Conservation (phyloP, 2,113 vertebrate genomes). For the Pituophis catenifer region DNA sequence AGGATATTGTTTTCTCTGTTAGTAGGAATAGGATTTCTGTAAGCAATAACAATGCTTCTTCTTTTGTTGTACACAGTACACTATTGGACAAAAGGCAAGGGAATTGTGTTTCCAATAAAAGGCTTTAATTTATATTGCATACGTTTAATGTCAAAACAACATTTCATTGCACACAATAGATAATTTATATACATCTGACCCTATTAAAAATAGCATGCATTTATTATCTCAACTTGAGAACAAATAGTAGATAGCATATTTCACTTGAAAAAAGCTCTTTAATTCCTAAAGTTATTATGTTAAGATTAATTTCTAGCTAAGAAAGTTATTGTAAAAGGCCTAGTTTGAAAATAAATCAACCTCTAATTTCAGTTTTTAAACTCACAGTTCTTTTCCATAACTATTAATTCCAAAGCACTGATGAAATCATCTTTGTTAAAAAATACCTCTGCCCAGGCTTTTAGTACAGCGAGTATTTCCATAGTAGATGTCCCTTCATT, state of each 20-base stretch:
- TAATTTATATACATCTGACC: neutral
- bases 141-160: neutral
- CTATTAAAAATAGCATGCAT: neutral
- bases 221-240: neutral
- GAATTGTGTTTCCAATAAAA: neutral
- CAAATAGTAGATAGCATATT: neutral
- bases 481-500: conserved; percentile 89
- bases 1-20: neutral
- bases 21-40: neutral
- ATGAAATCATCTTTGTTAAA: neutral
- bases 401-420: conserved; percentile 10
- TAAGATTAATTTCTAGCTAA: neutral
- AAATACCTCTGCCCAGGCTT: conserved; percentile 92
- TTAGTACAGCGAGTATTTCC: conserved; percentile 90
- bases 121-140: neutral
- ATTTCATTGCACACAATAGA: neutral
- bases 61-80: neutral
- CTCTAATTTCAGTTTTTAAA: neutral
- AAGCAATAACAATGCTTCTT: neutral
- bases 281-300: neutral
- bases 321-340: neutral
- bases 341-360: neutral
- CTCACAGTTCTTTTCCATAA: neutral
- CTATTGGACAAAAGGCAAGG: neutral
- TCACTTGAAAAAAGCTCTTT: neutral